Evolutionary conservation across 1,140 invertebrate species (phyloP).

Genomic region (Arctopsyche grandis): DNA sequence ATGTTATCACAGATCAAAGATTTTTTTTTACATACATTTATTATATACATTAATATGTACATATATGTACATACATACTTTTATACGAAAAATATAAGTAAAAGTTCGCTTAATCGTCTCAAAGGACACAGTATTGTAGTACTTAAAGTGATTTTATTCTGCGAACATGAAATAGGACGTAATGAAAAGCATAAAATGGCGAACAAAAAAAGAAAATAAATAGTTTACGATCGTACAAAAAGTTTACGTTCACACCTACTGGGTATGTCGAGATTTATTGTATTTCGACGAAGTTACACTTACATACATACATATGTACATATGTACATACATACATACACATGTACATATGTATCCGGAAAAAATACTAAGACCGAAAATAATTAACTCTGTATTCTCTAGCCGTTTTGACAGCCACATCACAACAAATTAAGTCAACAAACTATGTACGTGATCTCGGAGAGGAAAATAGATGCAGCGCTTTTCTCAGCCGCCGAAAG

Average conservation of each 20-base stretch:
- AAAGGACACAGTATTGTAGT: neutral
- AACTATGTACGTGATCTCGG: slow-evolving; percentile 30
- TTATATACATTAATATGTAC: too few species aligned
- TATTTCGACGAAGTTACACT: neutral
- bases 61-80: too few species aligned
- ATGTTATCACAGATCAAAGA: too few species aligned
- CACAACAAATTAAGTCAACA: slow-evolving; percentile 41
- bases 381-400: slow-evolving; percentile 40
- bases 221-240: slow-evolving; percentile 2
- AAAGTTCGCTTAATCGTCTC: neutral
- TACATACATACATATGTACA: neutral
- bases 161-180: neutral
- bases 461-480: slow-evolving; percentile 23
- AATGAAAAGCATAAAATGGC: slow-evolving; percentile 8
- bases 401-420: slow-evolving; percentile 35
- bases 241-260: too few species aligned
- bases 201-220: too few species aligned
- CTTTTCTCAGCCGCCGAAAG: neutral
- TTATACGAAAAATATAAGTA: too few species aligned
- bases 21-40: too few species aligned
- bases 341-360: neutral
- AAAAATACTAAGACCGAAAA: slow-evolving; percentile 1
- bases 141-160: neutral
- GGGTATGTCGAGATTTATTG: too few species aligned
- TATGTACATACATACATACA: neutral